A percentile compares a stretch with the other conserved stretches of the same genome.
Conservation (phyloP, 2,797 vertebrate species). For the Sebastiscus albofasciatus region DNA sequence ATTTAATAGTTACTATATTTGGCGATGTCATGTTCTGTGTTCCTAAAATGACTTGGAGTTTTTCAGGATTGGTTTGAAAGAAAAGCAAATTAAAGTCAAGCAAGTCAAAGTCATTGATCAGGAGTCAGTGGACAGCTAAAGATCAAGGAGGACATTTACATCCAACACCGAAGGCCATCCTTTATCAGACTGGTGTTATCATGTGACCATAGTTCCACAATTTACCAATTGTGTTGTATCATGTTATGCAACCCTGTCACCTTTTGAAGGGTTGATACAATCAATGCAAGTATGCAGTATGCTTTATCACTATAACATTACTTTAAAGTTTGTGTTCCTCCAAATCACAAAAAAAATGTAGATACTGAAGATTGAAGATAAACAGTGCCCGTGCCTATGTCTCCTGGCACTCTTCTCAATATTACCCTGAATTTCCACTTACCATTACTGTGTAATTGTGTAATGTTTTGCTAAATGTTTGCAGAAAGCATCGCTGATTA, state of each 20-base stretch:
- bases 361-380: background rate
- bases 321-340: background rate
- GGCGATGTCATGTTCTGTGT: background rate
- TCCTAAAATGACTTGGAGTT: background rate
- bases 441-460: slow-evolving; percentile 51
- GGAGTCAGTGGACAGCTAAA: background rate
- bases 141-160: background rate
- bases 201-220: background rate
- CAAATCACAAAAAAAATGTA: background rate
- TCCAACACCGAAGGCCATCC: background rate
- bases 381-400: background rate
- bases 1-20: background rate
- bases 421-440: slow-evolving; percentile 26
- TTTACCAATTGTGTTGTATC: background rate
- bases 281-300: background rate
- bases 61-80: background rate
- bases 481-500: slow-evolving; percentile 28
- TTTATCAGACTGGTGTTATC: background rate
- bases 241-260: background rate
- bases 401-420: slow-evolving; percentile 10
- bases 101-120: background rate
- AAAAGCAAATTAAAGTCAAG: too few relatives aligned
- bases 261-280: background rate
- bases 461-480: slow-evolving; percentile 58
- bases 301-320: background rate